Evolutionary conservation across 1,140 invertebrate genomes (phyloP).

Genomic region (Brachystomella parvula): DNA sequence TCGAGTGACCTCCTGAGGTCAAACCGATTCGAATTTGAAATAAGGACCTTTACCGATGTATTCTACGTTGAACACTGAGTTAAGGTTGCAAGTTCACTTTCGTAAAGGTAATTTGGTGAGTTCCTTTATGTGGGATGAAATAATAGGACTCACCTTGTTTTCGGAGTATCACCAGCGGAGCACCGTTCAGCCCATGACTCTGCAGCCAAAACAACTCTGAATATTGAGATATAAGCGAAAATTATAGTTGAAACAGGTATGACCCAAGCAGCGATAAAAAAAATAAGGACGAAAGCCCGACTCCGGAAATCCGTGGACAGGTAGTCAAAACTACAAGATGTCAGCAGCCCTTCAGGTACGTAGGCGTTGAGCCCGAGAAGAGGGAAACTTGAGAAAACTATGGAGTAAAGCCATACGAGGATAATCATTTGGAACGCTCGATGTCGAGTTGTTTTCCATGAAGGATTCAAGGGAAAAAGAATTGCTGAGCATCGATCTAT

Average conservation of each 20-base stretch:
- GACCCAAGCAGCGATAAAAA: conserved; percentile 40
- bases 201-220: conserved; percentile 56
- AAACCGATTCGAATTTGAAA: no score
- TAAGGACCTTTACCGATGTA: no score
- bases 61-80: no score
- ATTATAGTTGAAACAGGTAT: conserved; percentile 59
- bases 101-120: no score
- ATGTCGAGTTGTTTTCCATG: conserved; percentile 51
- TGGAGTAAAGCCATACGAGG: conserved; percentile 63
- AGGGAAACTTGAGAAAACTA: conserved; percentile 57
- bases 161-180: no score
- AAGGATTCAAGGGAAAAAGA: conserved; percentile 58
- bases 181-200: no score
- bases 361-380: conserved; percentile 61
- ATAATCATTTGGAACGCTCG: conserved; percentile 55
- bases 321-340: conserved; percentile 74
- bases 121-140: no score
- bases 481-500: conserved; percentile 63
- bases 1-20: no score
- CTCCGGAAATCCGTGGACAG: conserved; percentile 45
- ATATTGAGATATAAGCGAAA: conserved; percentile 62
- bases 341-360: conserved; percentile 67
- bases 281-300: conserved; percentile 40
- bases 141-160: no score
- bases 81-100: no score